phyloP scores from a whole-genome alignment of 1,140 invertebrate species.

The Pygmarrhopalites habei region DNA sequence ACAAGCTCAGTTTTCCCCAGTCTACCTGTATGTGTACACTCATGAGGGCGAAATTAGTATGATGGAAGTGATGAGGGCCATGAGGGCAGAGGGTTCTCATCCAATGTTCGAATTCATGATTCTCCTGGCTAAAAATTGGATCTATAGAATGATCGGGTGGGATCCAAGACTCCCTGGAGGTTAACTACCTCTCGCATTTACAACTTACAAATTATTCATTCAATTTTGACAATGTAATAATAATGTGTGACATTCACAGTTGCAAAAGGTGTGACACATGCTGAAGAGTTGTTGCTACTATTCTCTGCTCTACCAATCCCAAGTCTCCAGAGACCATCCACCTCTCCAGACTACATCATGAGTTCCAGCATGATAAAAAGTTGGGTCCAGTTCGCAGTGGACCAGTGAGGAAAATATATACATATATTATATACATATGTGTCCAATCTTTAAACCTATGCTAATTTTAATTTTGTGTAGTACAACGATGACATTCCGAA shows the following conservation, averaged over 20 bases:
- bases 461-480: no score
- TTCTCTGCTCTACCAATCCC: not conserved
- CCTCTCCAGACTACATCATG: slow-evolving; percentile 3
- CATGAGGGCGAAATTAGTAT: not conserved
- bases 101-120: no score
- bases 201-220: slow-evolving; percentile 10
- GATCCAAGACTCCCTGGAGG: no score
- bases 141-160: no score
- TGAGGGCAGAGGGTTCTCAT: no score
- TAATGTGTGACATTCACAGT: not conserved
- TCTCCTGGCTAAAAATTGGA: no score
- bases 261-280: not conserved
- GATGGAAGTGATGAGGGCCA: no score
- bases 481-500: slow-evolving; percentile 1
- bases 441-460: no score
- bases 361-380: not conserved
- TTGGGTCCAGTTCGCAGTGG: slow-evolving; percentile 13
- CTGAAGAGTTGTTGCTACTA: slow-evolving; percentile 3
- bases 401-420: slow-evolving; percentile 14
- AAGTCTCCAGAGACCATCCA: not conserved
- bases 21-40: slow-evolving; percentile 19
- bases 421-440: no score
- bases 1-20: slow-evolving; percentile 19
- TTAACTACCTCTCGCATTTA: no score
- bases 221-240: not conserved